These are phyloP conservation scores for Chironomus riparius DNA, from an alignment of 2,888 invertebrate genomes.

Conservation along the genomic window DNA sequence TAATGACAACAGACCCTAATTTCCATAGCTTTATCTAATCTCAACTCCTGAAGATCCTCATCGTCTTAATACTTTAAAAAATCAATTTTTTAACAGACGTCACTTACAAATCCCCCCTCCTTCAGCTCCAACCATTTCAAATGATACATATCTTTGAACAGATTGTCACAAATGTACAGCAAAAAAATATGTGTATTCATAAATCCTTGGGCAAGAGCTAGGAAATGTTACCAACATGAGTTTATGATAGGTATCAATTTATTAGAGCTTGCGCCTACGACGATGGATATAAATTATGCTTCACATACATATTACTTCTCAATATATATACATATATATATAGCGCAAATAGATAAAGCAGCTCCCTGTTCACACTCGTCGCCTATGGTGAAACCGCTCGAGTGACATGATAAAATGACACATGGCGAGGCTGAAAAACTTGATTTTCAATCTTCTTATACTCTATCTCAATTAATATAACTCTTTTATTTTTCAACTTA, in stretches of 20 bases:
- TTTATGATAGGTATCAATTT: conserved; percentile 9
- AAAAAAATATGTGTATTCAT: not conserved
- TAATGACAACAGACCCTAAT: too few species aligned
- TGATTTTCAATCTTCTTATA: not conserved
- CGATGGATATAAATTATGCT: conserved; percentile 20
- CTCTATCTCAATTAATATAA: not conserved
- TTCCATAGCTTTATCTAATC: too few species aligned
- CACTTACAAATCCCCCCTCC: too few species aligned
- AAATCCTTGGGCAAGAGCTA: not conserved
- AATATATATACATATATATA: not conserved
- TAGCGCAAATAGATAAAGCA: not conserved
- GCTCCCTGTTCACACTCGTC: conserved; percentile 24
- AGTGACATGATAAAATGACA: not conserved
- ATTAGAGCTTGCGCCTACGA: not conserved
- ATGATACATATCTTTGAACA: not conserved
- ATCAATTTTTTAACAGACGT: too few species aligned
- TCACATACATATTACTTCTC: not conserved
- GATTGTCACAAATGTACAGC: not conserved
- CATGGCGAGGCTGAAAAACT: not conserved
- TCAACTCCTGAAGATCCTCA: too few species aligned
- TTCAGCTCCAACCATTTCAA: not conserved
- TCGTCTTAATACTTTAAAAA: too few species aligned
- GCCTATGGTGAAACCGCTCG: conserved; percentile 7
- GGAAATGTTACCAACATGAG: not conserved
- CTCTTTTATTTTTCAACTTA: not conserved